Base-by-base conservation (phyloP, 2,113 vertebrate species). In the Sciurus niger region DNA sequence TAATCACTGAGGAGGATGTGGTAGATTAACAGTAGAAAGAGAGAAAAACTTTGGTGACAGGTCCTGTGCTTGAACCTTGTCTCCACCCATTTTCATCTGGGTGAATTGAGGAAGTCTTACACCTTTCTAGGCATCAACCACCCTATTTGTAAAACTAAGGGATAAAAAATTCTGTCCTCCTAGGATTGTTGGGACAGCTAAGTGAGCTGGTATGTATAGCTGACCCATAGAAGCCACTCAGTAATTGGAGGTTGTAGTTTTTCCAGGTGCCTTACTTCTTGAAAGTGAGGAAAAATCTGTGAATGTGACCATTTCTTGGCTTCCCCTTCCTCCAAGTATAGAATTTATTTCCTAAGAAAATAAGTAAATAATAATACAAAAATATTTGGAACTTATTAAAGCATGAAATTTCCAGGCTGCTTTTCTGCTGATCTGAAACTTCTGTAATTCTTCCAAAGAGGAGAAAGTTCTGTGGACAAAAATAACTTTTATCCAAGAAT, bases 281-380 rank as follows among this genome's bases (percentile, higher is more conserved):
- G 24, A 74, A 37, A 80, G 37, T 65, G 34, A 84, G 84, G 72
- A 37, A n/a, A 96, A 79, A 58, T 18, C 40, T 85, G 3, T 32
- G 8, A 46, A 67, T 84, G 37, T 77, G 82, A 46, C 86, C 16
- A 58, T 76, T 89, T 74, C 40, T 65, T 95, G 65, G 55, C 82
- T 37, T 79, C 22, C 2, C 13, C 20, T 68, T 43, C 55, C 53
- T 93, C 76, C 48, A 28, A 90, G 55, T 95, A 73, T 53, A 65
- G 76, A 94, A 90, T 85, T 93, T 73, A 93, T 92, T 95, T 96
- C 95, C 87, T 96, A 95, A 97, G 91, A 94, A 97, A 97, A 94
- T 94, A 96, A 97, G 95, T 97, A 98, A 97, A 97, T 96, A 97
- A 96, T 93, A 96, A 97, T 86, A 95, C 60, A 94, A 77, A 97